phyloP scores from a whole-genome alignment of 30 jellyfish, hydroid and myxozoan species.

The Aurelia coerulea region DNA sequence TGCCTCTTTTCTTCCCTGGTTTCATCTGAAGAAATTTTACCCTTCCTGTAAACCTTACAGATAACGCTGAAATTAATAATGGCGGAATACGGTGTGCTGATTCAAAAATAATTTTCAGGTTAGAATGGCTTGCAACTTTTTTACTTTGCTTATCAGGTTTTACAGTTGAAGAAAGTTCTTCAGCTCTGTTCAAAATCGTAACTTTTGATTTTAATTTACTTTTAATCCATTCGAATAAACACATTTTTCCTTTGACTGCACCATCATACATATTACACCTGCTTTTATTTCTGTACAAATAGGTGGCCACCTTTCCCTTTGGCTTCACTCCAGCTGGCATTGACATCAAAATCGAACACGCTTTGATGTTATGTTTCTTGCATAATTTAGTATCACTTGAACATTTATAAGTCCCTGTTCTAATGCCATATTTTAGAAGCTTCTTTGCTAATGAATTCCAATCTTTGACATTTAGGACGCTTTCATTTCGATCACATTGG shows the following conservation, averaged over 20 bases:
- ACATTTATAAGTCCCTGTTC: conserved; percentile 84
- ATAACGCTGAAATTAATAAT: conserved; percentile 75
- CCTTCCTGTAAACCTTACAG: conserved; percentile 94
- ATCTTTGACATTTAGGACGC: conserved; percentile 14
- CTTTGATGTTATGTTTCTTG: conserved; percentile 24
- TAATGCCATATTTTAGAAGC: conserved; percentile 68
- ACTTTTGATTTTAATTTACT: conserved; percentile 72
- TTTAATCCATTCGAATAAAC: conserved; percentile 79
- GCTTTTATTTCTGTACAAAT: conserved; percentile 47
- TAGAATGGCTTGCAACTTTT: conserved; percentile 9
- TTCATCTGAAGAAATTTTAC: conserved; percentile 78
- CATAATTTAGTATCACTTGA: conserved; percentile 60
- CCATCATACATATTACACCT: conserved; percentile 29
- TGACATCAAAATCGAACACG: conserved; percentile 73
- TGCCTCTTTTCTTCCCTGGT: conserved; percentile 7
- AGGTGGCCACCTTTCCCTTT: conserved; percentile 86
- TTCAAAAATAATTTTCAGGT: conserved; percentile 39
- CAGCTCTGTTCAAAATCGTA: conserved; percentile 24
- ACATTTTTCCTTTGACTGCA: conserved; percentile 19
- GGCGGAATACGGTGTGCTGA: conserved; percentile 72
- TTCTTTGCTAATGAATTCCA: conserved; percentile 69
- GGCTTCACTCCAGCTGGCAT: conserved; percentile 91
- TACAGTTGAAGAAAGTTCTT: conserved; percentile 2
- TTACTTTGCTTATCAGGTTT: not conserved
- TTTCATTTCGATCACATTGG: conserved; percentile 41